Base-by-base conservation (phyloP, 2,113 vertebrate genomes). In the Callospermophilus lateralis region DNA sequence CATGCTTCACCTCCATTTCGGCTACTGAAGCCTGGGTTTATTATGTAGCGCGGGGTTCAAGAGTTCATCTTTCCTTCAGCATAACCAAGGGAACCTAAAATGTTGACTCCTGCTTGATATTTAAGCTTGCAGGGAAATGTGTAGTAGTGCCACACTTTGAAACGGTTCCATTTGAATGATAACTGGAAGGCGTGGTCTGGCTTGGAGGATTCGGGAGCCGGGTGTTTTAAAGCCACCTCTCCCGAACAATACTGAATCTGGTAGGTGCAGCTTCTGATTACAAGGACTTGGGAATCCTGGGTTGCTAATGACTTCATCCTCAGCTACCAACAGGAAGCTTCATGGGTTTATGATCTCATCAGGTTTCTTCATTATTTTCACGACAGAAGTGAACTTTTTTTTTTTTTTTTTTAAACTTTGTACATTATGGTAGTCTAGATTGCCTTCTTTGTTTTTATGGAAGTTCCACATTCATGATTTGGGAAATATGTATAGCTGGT, bases 31-130 rank as follows among this genome's bases (percentile, higher is more conserved):
- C 89, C 58, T 34, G 15, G 58, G 20, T 89, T 83, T 63, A 28
- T 90, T 95, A 90, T 94, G 93, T 90, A 73, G 95, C 86, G 80
- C 70, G 95, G 70, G 96, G 98, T 98, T 98, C 98, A 97, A 97
- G 98, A 98, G 98, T 98, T 98, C 98, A 98, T 96, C 96, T 95
- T 97, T 89, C 90, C 88, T 95, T 19, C 89, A 73, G 84, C 81
- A n/a, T 63, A 48, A 93, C 90, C 88, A 24, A 89, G 96, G 55
- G 76, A 74, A 94, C 83, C 91, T 34, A 45, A 89, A 84, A 90
- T 81, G 51, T 92, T 80, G 93, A 63, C 70, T 93, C n/a, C 70
- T 48, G 72, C 53, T 92, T 26, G 80, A 39, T 92, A 53, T 61
- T 86, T 89, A 87, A 94, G 86, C 92, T 95, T 65, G 4, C 63